Conservation (phyloP, 2,888 invertebrate species). For the Cremastobaeus sp. region DNA sequence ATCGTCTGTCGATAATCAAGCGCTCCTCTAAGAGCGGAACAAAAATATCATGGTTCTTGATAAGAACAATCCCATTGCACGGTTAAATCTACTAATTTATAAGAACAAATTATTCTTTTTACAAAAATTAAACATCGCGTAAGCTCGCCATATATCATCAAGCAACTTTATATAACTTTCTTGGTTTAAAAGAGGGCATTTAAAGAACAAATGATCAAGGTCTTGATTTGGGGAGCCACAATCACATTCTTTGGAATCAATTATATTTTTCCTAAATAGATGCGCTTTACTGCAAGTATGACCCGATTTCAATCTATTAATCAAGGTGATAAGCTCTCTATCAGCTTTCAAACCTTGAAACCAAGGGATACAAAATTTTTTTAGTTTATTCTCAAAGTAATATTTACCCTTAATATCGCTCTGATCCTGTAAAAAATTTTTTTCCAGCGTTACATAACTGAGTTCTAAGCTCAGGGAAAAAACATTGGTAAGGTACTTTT, state of each 20-base stretch:
- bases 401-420: constrained; percentile 1
- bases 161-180: background rate
- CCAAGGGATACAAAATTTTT: constrained; percentile 7
- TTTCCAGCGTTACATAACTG: background rate
- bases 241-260: background rate
- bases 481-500: background rate
- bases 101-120: too few species aligned
- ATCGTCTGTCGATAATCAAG: too few species aligned
- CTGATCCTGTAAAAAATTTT: background rate
- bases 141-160: background rate
- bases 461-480: background rate
- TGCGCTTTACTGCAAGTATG: background rate
- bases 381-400: constrained; percentile 8
- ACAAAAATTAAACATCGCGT: too few species aligned
- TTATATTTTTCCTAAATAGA: constrained; percentile 1
- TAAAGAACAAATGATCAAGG: background rate
- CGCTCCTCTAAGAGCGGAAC: too few species aligned
- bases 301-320: constrained; percentile 7
- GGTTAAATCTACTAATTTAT: too few species aligned
- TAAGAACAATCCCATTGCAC: too few species aligned
- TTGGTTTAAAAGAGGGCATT: background rate
- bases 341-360: background rate
- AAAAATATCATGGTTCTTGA: too few species aligned
- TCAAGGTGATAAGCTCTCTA: constrained; percentile 12
- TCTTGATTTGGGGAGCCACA: background rate